Conservation (phyloP, 2,888 invertebrate species). For the Dione vanillae region DNA sequence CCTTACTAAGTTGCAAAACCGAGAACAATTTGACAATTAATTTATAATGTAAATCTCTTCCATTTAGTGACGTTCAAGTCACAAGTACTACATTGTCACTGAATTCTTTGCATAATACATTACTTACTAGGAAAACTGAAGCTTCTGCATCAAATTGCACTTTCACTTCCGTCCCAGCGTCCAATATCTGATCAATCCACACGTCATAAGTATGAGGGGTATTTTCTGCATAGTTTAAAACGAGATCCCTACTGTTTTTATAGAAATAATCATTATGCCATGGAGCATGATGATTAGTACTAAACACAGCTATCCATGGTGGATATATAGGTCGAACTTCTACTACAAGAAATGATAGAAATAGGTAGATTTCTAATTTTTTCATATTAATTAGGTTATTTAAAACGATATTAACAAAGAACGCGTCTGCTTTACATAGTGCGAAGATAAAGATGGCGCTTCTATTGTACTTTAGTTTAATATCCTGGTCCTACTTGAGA, state of each 20-base stretch:
- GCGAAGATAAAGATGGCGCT: neutral
- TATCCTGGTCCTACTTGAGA: no score
- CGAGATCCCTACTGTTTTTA: neutral
- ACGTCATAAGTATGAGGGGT: neutral
- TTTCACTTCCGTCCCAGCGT: conserved; percentile 18
- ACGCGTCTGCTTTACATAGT: neutral
- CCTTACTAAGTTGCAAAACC: no score
- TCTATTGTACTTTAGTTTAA: no score
- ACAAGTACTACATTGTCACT: neutral
- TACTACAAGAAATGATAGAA: neutral
- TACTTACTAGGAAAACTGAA: conserved; percentile 10
- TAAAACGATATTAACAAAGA: neutral
- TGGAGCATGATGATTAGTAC: neutral
- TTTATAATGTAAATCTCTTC: no score
- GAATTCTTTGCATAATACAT: neutral
- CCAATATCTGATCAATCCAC: neutral
- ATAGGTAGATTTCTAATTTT: neutral
- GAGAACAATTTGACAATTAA: no score
- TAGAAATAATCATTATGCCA: conserved; percentile 12
- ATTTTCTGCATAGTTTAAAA: neutral
- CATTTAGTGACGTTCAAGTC: no score
- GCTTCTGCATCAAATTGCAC: conserved; percentile 13
- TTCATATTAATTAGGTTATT: conserved; percentile 5
- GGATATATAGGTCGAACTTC: conserved; percentile 2
- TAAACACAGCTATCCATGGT: neutral